These are phyloP conservation scores for Macrosoma leucophasiata DNA, from an alignment of 2,888 invertebrate species.

Conservation along the genomic window DNA sequence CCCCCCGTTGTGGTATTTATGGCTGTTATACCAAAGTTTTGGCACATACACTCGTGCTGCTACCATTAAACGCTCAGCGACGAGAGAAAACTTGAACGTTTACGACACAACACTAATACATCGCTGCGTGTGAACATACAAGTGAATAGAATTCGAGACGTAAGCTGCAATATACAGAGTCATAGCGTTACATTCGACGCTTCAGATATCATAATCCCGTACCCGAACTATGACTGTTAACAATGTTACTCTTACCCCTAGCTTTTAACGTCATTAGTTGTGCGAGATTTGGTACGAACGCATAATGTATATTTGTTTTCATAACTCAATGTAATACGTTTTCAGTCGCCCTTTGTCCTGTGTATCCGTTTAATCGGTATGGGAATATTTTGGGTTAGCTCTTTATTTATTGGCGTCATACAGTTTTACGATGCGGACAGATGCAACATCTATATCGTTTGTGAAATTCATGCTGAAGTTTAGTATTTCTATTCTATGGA, in stretches of 20 bases:
- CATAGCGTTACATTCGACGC: too few species aligned
- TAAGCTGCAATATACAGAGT: too few species aligned
- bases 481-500: too few species aligned
- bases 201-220: slow-evolving; percentile 15
- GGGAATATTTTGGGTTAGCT: slow-evolving; percentile 60
- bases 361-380: slow-evolving; percentile 59
- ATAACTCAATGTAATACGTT: slow-evolving; percentile 56
- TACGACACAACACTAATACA: slow-evolving; percentile 8
- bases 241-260: slow-evolving; percentile 70
- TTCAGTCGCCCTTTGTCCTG: slow-evolving; percentile 53
- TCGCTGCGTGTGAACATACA: slow-evolving; percentile 6
- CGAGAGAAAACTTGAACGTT: background rate
- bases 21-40: slow-evolving; percentile 63
- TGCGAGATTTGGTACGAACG: slow-evolving; percentile 66
- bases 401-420: slow-evolving; percentile 48
- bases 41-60: slow-evolving; percentile 53
- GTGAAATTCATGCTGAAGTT: too few species aligned
- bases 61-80: slow-evolving; percentile 12
- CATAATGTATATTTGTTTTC: slow-evolving; percentile 71
- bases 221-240: slow-evolving; percentile 63
- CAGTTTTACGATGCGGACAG: slow-evolving; percentile 43
- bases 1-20: slow-evolving; percentile 69
- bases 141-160: too few species aligned
- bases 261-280: slow-evolving; percentile 71
- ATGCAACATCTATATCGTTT: slow-evolving; percentile 26